Evolutionary conservation across 1,140 invertebrate species (phyloP).

Genomic region (Epicauta chinensis): DNA sequence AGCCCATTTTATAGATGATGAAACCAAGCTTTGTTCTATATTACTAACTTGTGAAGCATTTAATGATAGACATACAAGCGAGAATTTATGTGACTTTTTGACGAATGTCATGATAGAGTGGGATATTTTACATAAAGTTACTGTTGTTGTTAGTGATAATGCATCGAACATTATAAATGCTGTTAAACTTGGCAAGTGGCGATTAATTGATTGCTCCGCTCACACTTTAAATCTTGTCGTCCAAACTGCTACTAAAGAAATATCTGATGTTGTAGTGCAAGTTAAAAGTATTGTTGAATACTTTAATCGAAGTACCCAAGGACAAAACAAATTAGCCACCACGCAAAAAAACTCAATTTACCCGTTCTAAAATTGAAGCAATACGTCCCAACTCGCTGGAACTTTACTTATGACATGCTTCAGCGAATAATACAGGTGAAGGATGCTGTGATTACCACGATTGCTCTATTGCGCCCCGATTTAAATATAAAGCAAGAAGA

Average conservation of each 20-base stretch:
- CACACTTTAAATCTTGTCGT: conserved; percentile 35
- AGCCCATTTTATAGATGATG: conserved; percentile 30
- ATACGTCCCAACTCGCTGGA: conserved; percentile 18
- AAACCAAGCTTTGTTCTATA: neutral
- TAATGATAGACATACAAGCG: neutral
- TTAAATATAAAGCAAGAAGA: conserved; percentile 9
- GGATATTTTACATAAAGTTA: conserved; percentile 21
- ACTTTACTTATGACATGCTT: conserved; percentile 28
- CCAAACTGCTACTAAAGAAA: conserved; percentile 10
- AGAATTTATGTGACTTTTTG: neutral
- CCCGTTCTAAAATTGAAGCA: conserved; percentile 23
- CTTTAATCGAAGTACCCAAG: conserved; percentile 22
- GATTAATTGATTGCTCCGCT: conserved; percentile 34
- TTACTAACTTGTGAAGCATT: neutral
- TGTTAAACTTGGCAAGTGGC: conserved; percentile 19
- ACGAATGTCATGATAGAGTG: conserved; percentile 2
- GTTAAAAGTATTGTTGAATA: conserved; percentile 24
- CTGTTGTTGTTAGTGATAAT: conserved; percentile 29
- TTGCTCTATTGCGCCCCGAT: conserved; percentile 5
- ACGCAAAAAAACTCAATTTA: conserved; percentile 22
- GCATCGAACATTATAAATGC: conserved; percentile 32
- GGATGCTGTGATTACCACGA: conserved; percentile 8
- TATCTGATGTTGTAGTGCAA: conserved; percentile 16
- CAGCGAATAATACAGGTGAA: conserved; percentile 24
- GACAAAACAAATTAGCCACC: conserved; percentile 3